A percentile compares a stretch with the other conserved stretches of the same genome.
These are phyloP conservation scores for Lamprotornis superbus DNA, from an alignment of 2,113 vertebrate species.

Conservation along the genomic window DNA sequence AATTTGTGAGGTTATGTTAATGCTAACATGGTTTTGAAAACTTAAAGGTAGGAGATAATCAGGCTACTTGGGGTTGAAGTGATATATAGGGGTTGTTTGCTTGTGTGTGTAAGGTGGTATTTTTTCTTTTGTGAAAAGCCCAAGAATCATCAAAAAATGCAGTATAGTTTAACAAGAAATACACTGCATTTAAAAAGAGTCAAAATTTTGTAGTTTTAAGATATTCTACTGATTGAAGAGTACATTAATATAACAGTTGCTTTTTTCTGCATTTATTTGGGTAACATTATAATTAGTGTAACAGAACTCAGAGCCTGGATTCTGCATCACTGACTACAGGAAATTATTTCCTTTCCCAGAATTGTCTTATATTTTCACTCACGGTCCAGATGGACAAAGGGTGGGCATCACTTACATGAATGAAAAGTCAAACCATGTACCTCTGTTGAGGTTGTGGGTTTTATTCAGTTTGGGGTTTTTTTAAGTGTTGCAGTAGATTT, in stretches of 20 bases:
- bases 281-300: not conserved
- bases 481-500: not conserved
- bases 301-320: not conserved
- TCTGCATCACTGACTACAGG: not conserved
- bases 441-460: accelerated
- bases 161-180: not conserved
- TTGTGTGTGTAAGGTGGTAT: accelerated
- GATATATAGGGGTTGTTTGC: not conserved
- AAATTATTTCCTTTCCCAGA: not conserved
- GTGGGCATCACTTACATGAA: not conserved
- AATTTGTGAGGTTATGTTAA: not conserved
- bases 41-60: not conserved
- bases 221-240: not conserved
- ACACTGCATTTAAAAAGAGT: not conserved
- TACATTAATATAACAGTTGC: not conserved
- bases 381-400: not conserved
- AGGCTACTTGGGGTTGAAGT: not conserved
- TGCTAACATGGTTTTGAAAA: not conserved
- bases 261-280: not conserved
- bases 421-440: not conserved
- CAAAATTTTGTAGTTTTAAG: not conserved
- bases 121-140: not conserved
- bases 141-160: not conserved
- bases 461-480: not conserved
- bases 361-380: not conserved